phyloP scores from a whole-genome alignment of 2,113 vertebrate species.

The Callaeas wilsoni region DNA sequence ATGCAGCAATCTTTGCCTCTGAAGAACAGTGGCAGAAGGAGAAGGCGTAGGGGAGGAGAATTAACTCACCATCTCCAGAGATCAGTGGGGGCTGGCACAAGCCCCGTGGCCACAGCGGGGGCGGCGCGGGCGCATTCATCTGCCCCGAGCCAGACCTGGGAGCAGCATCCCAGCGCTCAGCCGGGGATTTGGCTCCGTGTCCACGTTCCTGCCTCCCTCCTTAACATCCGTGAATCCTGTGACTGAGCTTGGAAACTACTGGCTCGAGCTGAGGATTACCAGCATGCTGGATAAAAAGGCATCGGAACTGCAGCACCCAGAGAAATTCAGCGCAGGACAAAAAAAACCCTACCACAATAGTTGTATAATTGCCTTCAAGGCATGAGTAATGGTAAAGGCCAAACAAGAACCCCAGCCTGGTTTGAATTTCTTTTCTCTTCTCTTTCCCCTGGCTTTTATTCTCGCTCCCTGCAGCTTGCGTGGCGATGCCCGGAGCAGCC shows the following conservation, averaged over 20 bases:
- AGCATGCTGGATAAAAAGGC: background rate
- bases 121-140: fast-evolving
- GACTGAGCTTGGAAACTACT: background rate
- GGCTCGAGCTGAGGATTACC: background rate
- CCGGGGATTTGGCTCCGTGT: background rate
- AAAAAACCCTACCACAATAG: background rate
- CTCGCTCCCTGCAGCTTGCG: background rate
- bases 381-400: background rate
- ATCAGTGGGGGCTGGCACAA: background rate
- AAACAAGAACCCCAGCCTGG: background rate
- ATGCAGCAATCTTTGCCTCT: background rate
- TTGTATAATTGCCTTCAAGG: background rate
- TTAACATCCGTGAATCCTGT: conserved; percentile 40
- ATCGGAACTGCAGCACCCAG: background rate
- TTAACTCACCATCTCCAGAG: background rate
- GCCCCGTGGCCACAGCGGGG: fast-evolving
- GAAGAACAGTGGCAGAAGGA: background rate
- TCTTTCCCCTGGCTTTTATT: background rate
- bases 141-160: background rate
- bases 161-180: background rate
- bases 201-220: background rate
- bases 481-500: background rate
- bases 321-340: background rate
- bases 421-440: background rate
- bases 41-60: background rate